phyloP scores from a whole-genome alignment of 2,113 vertebrate genomes.

The Tupaia chinensis region DNA sequence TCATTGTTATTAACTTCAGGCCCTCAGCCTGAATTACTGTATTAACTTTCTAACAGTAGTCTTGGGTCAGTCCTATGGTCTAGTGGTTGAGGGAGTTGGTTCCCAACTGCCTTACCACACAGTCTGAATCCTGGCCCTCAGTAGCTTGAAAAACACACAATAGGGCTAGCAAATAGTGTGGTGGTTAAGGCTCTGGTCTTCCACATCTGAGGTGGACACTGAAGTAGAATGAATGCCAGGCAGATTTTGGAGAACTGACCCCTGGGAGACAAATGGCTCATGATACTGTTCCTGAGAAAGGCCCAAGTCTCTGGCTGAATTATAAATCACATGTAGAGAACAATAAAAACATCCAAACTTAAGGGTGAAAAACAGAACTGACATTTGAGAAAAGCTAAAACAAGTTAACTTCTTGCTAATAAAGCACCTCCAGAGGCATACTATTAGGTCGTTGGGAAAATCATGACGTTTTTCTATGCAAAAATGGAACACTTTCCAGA shows the following conservation, averaged over 20 bases:
- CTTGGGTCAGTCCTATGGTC: not conserved
- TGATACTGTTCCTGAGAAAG: not conserved
- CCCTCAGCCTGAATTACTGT: not conserved
- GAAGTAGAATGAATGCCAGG: not conserved
- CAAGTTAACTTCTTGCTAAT: not conserved
- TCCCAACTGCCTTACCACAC: too few species aligned
- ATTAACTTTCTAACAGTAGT: not conserved
- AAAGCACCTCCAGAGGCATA: not conserved
- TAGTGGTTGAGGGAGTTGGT: too few species aligned
- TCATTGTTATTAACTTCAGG: not conserved
- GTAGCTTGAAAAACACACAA: too few species aligned
- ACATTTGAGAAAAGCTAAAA: not conserved
- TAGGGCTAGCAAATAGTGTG: too few species aligned
- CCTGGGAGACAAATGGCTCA: not conserved
- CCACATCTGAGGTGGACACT: not conserved
- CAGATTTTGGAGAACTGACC: not conserved
- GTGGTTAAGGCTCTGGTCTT: too few species aligned
- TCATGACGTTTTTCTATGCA: too few species aligned
- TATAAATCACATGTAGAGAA: not conserved
- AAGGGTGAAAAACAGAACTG: conserved; percentile 22
- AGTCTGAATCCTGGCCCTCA: too few species aligned
- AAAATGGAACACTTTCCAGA: too few species aligned
- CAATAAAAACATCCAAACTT: not conserved
- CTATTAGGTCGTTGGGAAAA: not conserved
- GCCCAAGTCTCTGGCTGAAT: not conserved